Base-by-base conservation (phyloP, 2,888 invertebrate species). In the Orthonychiurus folsomi region DNA sequence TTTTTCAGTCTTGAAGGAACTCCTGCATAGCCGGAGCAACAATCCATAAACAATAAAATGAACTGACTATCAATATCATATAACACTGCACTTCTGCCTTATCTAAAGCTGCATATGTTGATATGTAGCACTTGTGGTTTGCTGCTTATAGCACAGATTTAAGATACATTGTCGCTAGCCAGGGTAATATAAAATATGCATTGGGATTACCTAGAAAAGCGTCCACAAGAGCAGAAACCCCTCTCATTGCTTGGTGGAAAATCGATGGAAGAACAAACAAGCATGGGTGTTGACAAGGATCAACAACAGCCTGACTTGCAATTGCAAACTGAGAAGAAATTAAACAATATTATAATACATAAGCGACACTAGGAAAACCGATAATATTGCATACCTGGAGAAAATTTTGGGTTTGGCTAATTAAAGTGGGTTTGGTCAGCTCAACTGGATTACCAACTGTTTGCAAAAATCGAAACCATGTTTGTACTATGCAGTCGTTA, bases 381-480 rank as follows among this genome's bases (percentile, higher is more conserved):
- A n/a, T 27, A 52, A 56, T 37, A 20, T 56, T 23, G 2, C 50
- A 23, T 52, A 72, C 72, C 80, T 94, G 84, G 26, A 86, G 77
- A 77, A 87, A 87, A 73, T 85, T 85, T 64, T 85, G 86, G 0
- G 86, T 86, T 75, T 86, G 85, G 71, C 84, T 82, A 59, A 83
- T 81, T 66, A 84, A 87, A 73, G 89, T 86, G 0, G 93, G 92
- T 50, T 89, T 85, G 73, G 91, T 91, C 65, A 97, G 81, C 73
- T 93, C 92, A 0, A 92, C 93, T 0, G 96, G 96, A 79, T 94
- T 94, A 28, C 95, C 94, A 66, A 96, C 86, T 50, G 92, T 90
- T 75, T 95, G 92, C 65, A 96, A 80, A 75, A 96, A 87, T 65
- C 96, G 84, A 79, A 93, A 96, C 96, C 96, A 96, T 74, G 89